These are phyloP conservation scores for Pherbina coryleti DNA, from an alignment of 2,888 invertebrate genomes.

Conservation along the genomic window DNA sequence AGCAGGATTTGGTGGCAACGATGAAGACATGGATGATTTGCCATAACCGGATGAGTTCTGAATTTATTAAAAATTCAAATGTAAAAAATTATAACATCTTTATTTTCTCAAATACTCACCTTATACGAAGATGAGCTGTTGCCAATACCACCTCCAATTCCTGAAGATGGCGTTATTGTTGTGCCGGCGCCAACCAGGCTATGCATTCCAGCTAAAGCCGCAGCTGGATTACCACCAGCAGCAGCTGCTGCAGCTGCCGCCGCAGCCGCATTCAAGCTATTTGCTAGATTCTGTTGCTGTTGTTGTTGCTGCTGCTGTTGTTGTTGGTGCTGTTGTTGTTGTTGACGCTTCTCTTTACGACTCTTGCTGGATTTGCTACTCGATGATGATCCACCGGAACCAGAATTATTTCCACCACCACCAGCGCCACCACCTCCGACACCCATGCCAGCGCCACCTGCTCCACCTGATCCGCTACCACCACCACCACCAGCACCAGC, in stretches of 20 bases:
- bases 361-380: conserved; percentile 66
- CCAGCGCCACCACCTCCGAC: conserved; percentile 53
- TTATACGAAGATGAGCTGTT: conserved; percentile 39
- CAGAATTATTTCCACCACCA: conserved; percentile 59
- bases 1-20: conserved; percentile 61
- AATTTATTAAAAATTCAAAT: neutral
- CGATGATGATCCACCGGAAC: conserved; percentile 61
- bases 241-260: conserved; percentile 64
- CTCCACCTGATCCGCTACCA: conserved; percentile 54
- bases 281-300: conserved; percentile 64
- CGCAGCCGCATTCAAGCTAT: conserved; percentile 63
- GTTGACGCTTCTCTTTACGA: conserved; percentile 67
- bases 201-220: conserved; percentile 64
- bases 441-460: conserved; percentile 64
- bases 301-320: conserved; percentile 61
- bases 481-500: conserved; percentile 64
- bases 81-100: neutral
- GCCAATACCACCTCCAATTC: conserved; percentile 53
- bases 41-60: conserved; percentile 64
- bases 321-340: conserved; percentile 62
- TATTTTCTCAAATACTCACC: neutral
- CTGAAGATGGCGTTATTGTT: conserved; percentile 63
- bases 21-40: conserved; percentile 63
- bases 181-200: conserved; percentile 65
- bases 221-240: conserved; percentile 60